Conservation (phyloP, 2,888 invertebrate species). For the Drosophila barbarae region DNA sequence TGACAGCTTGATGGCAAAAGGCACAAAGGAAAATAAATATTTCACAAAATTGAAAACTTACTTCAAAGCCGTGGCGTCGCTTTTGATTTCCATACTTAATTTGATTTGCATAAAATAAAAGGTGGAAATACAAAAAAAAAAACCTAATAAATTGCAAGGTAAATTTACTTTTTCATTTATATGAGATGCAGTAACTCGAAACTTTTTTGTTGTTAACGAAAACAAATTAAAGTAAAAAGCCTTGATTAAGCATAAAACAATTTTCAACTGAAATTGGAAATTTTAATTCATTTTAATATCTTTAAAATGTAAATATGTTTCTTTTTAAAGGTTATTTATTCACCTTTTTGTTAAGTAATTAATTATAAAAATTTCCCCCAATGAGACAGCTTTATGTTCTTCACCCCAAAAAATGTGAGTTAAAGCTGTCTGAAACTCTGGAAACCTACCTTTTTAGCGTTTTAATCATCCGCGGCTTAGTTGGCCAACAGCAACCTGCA, state of each 20-base stretch:
- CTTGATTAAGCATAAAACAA: neutral
- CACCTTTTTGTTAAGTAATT: neutral
- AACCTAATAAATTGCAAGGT: neutral
- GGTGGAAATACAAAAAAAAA: neutral
- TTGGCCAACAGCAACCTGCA: slow-evolving; percentile 28
- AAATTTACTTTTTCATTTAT: slow-evolving; percentile 2
- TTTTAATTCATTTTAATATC: neutral
- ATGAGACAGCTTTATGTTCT: neutral
- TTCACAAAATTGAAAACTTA: slow-evolving; percentile 56
- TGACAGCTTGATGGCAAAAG: slow-evolving; percentile 35
- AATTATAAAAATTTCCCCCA: neutral
- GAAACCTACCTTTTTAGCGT: slow-evolving; percentile 63
- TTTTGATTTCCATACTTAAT: slow-evolving; percentile 68
- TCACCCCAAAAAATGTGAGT: neutral
- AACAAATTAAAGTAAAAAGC: neutral
- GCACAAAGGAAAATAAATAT: slow-evolving; percentile 32
- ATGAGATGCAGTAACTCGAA: neutral
- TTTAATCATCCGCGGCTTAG: slow-evolving; percentile 57
- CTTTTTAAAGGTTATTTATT: neutral
- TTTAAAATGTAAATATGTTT: too few relatives aligned
- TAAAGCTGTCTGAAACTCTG: slow-evolving; percentile 9
- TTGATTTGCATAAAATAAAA: slow-evolving; percentile 58
- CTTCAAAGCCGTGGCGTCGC: slow-evolving; percentile 46
- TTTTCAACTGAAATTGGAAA: neutral
- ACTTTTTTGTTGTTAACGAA: neutral